Conservation (phyloP, 1,140 invertebrate genomes). For the Acyrthosiphon pisum region DNA sequence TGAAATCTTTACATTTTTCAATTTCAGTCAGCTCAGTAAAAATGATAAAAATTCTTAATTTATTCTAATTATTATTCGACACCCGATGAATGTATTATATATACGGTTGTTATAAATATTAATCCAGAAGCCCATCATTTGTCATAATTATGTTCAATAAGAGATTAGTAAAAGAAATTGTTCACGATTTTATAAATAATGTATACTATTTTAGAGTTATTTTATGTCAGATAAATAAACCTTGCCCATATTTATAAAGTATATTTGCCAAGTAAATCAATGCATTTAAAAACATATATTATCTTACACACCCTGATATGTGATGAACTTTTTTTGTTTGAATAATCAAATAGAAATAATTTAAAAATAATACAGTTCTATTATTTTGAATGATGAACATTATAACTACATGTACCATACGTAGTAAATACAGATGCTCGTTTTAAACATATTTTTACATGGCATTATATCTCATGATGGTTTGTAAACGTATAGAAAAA, state of each 20-base stretch:
- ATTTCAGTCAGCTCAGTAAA: background rate
- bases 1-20: background rate
- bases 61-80: conserved; percentile 26
- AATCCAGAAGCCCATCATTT: background rate
- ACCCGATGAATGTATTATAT: background rate
- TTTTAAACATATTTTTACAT: background rate
- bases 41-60: background rate
- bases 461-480: background rate
- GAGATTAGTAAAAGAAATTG: background rate
- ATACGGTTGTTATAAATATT: background rate
- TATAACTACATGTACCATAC: background rate
- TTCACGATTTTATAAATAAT: background rate
- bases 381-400: background rate
- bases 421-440: background rate
- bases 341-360: background rate
- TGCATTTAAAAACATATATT: background rate
- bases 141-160: background rate
- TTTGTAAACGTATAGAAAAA: background rate
- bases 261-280: background rate
- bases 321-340: background rate
- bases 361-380: background rate
- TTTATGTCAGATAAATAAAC: background rate
- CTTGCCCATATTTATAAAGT: background rate
- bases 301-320: background rate
- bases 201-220: too few species aligned